A percentile compares a stretch with the other conserved stretches of the same genome.
Evolutionary conservation across 1,140 invertebrate species (phyloP).

Genomic region (Leptoteleia sp.): DNA sequence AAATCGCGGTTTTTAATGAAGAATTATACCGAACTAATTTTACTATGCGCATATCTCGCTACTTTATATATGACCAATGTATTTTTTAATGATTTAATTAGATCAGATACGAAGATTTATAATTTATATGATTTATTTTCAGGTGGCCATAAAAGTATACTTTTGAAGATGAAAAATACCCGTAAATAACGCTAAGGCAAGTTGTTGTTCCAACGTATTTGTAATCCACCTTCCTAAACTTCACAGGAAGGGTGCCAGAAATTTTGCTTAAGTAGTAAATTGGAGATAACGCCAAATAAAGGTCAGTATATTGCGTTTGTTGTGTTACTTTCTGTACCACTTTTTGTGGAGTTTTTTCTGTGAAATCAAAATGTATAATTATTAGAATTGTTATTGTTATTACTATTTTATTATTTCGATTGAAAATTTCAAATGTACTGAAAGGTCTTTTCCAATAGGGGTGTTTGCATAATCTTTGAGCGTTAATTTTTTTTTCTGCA

Average conservation of each 20-base stretch:
- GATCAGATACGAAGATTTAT: not conserved
- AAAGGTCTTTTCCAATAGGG: too few relatives aligned
- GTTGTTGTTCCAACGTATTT: conserved; percentile 30
- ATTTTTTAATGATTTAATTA: too few relatives aligned
- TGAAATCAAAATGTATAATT: too few relatives aligned
- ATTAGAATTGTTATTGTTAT: too few relatives aligned
- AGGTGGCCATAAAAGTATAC: too few relatives aligned
- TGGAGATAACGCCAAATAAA: conserved; percentile 32
- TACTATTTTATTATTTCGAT: too few relatives aligned
- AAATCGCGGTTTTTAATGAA: not conserved
- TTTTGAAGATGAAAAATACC: conserved; percentile 32
- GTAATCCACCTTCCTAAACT: conserved; percentile 24
- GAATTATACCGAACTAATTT: too few relatives aligned
- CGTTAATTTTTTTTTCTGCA: too few relatives aligned
- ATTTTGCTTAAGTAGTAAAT: conserved; percentile 46
- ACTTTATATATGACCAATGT: not conserved
- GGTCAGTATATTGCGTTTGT: conserved; percentile 11
- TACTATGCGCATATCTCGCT: too few relatives aligned
- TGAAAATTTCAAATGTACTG: too few relatives aligned
- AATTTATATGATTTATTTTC: too few relatives aligned
- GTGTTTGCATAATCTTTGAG: too few relatives aligned
- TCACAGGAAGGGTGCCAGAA: conserved; percentile 32
- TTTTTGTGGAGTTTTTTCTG: conserved; percentile 6
- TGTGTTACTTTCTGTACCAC: not conserved
- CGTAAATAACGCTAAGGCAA: conserved; percentile 29